These are phyloP conservation scores for Punctoribates punctum DNA, from an alignment of 2,888 invertebrate species.

Conservation along the genomic window DNA sequence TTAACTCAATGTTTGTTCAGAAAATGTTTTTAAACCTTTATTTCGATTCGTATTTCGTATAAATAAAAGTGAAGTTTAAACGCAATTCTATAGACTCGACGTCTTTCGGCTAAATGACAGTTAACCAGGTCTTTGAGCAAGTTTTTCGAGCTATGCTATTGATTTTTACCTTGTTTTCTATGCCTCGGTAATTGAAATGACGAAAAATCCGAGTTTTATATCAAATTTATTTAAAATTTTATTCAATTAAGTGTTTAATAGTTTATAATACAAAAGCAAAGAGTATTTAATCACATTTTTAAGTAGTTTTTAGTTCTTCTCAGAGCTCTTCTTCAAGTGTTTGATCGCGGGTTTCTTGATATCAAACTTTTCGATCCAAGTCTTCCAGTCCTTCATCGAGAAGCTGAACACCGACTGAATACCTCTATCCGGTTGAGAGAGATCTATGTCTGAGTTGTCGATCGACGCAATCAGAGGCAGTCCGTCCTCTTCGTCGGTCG, in stretches of 20 bases:
- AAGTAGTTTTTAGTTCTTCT: not conserved
- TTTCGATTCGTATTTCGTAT: not conserved
- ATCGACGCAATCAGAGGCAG: not conserved
- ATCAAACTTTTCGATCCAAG: conserved; percentile 16
- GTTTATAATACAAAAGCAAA: too few species aligned
- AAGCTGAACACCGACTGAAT: conserved; percentile 18
- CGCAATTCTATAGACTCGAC: not conserved
- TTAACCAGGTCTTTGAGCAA: too few species aligned
- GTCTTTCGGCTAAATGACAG: not conserved
- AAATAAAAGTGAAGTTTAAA: not conserved
- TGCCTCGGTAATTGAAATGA: too few species aligned
- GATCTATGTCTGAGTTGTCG: not conserved
- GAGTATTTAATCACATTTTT: too few species aligned
- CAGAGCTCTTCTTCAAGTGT: not conserved
- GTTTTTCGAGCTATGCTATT: too few species aligned
- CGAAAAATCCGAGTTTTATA: too few species aligned
- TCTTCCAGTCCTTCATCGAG: conserved; percentile 12
- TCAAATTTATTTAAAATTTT: too few species aligned
- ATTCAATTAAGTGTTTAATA: too few species aligned
- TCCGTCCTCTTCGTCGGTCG: conserved; percentile 8
- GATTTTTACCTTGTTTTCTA: too few species aligned
- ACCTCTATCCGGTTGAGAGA: not conserved
- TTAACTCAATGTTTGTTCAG: not conserved
- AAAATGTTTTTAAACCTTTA: not conserved
- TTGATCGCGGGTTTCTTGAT: conserved; percentile 20